These are phyloP conservation scores for Eira barbara DNA, from an alignment of 2,113 vertebrate genomes.

Conservation along the genomic window DNA sequence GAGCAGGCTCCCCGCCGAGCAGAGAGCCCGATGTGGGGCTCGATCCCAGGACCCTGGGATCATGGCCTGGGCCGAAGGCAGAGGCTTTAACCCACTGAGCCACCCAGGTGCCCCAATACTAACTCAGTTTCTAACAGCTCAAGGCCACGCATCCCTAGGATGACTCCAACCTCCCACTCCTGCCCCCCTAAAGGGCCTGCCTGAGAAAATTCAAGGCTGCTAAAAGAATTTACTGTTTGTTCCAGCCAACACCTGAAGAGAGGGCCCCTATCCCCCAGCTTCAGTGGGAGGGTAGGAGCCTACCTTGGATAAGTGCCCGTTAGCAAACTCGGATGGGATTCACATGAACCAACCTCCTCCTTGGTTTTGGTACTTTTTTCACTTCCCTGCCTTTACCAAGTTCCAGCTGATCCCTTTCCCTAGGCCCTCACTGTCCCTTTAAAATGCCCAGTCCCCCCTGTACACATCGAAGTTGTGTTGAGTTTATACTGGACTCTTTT, in stretches of 20 bases:
- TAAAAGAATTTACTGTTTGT: neutral
- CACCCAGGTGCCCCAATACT: neutral
- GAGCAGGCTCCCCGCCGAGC: too few relatives aligned
- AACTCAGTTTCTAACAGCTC: neutral
- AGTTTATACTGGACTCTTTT: neutral
- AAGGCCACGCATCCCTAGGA: neutral
- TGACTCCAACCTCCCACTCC: neutral
- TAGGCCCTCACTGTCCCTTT: neutral
- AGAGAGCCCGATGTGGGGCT: too few relatives aligned
- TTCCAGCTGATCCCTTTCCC: neutral
- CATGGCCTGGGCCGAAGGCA: too few relatives aligned
- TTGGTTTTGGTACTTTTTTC: neutral
- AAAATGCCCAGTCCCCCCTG: neutral
- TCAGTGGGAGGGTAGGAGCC: neutral
- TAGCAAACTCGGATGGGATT: neutral
- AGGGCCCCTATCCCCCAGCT: neutral
- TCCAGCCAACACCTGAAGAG: neutral
- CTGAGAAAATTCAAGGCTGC: neutral
- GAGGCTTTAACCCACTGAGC: too few relatives aligned
- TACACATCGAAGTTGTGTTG: neutral
- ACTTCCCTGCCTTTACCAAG: neutral
- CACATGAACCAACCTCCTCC: neutral
- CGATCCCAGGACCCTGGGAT: too few relatives aligned
- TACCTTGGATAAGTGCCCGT: neutral
- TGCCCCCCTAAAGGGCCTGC: neutral